Percentiles rank a stretch among this genome's conserved stretches.
These are phyloP conservation scores for Trogon melanurus DNA, from an alignment of 2,113 vertebrate species.

Conservation along the genomic window DNA sequence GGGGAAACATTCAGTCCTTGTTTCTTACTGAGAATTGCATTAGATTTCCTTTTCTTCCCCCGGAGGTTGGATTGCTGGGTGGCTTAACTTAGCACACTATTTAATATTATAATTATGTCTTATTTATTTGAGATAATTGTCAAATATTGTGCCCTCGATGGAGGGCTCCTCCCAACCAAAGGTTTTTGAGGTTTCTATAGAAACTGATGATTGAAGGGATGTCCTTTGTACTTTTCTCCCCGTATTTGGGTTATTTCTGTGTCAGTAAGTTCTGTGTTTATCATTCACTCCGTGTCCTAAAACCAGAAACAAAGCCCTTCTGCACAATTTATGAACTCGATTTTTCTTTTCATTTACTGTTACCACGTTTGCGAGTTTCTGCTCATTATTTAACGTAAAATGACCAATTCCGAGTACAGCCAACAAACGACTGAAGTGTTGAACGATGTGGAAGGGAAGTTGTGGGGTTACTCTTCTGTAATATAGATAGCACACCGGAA, in stretches of 20 bases:
- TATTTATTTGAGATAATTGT: constrained; percentile 84
- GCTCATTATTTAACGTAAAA: constrained; percentile 64
- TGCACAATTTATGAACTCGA: constrained; percentile 73
- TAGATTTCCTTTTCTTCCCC: constrained; percentile 74
- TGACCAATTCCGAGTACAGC: constrained; percentile 35
- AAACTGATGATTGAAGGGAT: constrained; percentile 82
- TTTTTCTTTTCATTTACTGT: constrained; percentile 47
- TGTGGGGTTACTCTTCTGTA: constrained; percentile 68
- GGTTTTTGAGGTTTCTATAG: constrained; percentile 85
- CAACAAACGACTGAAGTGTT: constrained; percentile 47
- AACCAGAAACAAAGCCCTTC: constrained; percentile 52
- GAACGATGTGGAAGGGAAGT: constrained; percentile 23
- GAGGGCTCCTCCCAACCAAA: constrained; percentile 86
- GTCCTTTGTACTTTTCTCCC: constrained; percentile 75
- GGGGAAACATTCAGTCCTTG: constrained; percentile 65
- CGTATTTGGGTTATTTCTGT: constrained; percentile 79
- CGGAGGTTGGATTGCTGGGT: constrained; percentile 71
- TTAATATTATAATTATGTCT: constrained; percentile 80
- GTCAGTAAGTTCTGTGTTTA: constrained; percentile 75
- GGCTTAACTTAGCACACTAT: constrained; percentile 77
- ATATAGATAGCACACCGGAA: constrained; percentile 66
- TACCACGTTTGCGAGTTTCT: constrained; percentile 62
- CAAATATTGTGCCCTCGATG: constrained; percentile 83
- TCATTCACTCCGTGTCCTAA: constrained; percentile 61
- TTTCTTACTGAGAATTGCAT: constrained; percentile 71